Evolutionary conservation across 2,113 vertebrate species (phyloP), one percentile per base, ranked within the genome.

Genomic region (Nanorana parkeri): DNA sequence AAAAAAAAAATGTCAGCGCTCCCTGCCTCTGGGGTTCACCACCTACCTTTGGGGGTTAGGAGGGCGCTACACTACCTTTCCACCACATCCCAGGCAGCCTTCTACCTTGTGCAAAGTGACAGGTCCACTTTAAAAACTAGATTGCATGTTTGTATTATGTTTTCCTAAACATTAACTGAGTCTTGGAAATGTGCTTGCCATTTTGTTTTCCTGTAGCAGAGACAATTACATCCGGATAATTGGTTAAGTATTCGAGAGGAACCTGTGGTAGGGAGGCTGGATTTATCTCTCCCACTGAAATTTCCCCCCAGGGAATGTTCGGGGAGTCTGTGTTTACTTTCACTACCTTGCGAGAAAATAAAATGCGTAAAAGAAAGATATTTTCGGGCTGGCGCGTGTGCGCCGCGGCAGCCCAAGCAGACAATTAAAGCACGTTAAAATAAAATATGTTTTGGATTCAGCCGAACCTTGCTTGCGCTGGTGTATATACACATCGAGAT

Each of bases 401-500:
- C 54, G 19, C 19, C 26, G 15, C 20, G 26, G 26, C 23, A 56
- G 54, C 26, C 76, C 5, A 41, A 74, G 47, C 58, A 64, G 47
- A 52, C 20, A 17, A 36, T 82, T 60, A 67, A 67, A 32, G 47
- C 61, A 23, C 26, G 36, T 47, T n/a, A 65, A 65, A 75, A 54
- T 74, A 55, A 67, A 75, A 75, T 32, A n/a, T 77, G 76, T 66
- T 29, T 66, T 55, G 56, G 41, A 32, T 52, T 76, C 13, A 32
- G 67, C 17, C 41, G 28, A 26, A 61, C 5, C 51, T 58, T 26
- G 17, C 8, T 66, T 28, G 41, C 8, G 41, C 13, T 11, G n/a
- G n/a, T n/a, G 24, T 20, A 21, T 88, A 89, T 90, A 93, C 93
- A 85, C 88, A 92, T 92, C 91, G 93, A 93, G 93, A 93, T 93